Evolutionary conservation across 2,113 vertebrate species (phyloP), one percentile per base, ranked within the genome.

Genomic region (Trochalopteron elliotii): DNA sequence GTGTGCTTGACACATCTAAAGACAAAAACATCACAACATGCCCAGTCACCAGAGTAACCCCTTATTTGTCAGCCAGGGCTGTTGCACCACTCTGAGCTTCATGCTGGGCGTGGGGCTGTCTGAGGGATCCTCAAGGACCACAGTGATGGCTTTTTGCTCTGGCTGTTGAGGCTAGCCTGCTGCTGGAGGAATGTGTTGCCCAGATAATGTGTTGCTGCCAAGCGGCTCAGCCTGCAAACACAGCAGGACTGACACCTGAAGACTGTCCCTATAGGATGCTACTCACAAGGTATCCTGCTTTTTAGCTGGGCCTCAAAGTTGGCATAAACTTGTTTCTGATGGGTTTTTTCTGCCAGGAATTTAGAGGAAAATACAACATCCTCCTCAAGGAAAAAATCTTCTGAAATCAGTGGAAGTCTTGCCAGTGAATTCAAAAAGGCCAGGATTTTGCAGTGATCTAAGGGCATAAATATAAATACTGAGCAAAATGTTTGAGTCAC

Each of bases 11-110:
- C 45, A 28, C 33, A 5, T 18, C 9, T 50, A 13, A 52, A 75
- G 23, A 60, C 0, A 4, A 84, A 13, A 4, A 1, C 3, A 9
- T 69, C 2, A 2, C 44, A 50, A 42, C 11, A 13, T 1, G 3
- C 12, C 10, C 33, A 37, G 49, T 28, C 59, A 35, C 35, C 31
- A 68, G 50, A 77, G 28, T 28, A 69, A 55, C 15, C 25, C 22
- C 24, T 33, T 23, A 15, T 15, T 49, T 72, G 20, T 40, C 1
- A 1, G 15, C 11, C n/a, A 68, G 25, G 12, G 64, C 4, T 82
- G 7, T 61, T 7, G 2, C 31, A 42, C 22, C 24, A n/a, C 27
- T 47, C 23, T 7, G 31, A 85, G 61, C 30, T 67, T 45, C 1
- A 1, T 53, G 71, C 21, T 61, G n/a, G 37, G 8, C 1, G 1